Conservation (phyloP, 1,140 invertebrate genomes). For the Lasioglossum albipes region DNA sequence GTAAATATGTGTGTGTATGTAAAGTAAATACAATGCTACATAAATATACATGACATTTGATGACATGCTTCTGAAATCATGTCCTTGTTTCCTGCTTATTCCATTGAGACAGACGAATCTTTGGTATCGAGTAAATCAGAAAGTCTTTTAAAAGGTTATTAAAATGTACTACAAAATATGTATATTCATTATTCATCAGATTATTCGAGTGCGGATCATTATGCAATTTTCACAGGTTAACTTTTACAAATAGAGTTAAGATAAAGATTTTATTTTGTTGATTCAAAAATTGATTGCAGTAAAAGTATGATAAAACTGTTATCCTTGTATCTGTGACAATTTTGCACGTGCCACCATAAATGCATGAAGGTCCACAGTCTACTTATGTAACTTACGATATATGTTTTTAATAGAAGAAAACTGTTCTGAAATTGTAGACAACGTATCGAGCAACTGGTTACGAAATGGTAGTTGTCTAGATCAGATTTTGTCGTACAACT, state of each 20-base stretch:
- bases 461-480: conserved; percentile 70
- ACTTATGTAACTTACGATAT: not conserved
- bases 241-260: too few relatives aligned
- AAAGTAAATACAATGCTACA: too few relatives aligned
- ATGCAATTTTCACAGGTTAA: too few relatives aligned
- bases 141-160: conserved; percentile 35
- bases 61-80: conserved; percentile 41
- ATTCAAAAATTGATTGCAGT: too few relatives aligned
- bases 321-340: too few relatives aligned
- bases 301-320: too few relatives aligned
- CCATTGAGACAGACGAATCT: conserved; percentile 28
- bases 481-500: conserved; percentile 33
- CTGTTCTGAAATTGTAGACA: conserved; percentile 36
- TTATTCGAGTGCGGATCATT: too few relatives aligned
- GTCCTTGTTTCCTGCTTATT: conserved; percentile 72
- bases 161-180: not conserved
- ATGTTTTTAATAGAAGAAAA: not conserved
- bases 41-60: too few relatives aligned
- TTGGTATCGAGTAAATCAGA: conserved; percentile 23
- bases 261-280: too few relatives aligned
- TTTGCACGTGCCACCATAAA: too few relatives aligned
- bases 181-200: not conserved
- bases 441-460: conserved; percentile 62
- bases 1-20: too few relatives aligned
- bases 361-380: too few relatives aligned